Percentiles rank a stretch among this genome's conserved stretches.
phyloP scores from a whole-genome alignment of 2,888 invertebrate genomes.

The Tetranychus piercei region DNA sequence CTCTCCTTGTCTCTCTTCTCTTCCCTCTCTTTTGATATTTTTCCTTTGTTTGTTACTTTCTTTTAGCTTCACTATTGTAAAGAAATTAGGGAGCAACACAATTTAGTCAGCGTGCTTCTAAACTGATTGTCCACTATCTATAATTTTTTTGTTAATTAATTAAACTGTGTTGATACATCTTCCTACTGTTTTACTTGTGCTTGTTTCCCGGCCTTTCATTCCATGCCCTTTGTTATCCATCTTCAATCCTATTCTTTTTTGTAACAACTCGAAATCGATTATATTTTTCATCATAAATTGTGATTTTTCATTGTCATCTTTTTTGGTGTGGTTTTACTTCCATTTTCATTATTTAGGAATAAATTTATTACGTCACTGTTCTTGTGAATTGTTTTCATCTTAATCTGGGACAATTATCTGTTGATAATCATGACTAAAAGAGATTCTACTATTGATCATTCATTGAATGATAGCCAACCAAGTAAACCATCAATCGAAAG shows the following conservation, averaged over 20 bases:
- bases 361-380: background rate
- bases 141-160: background rate
- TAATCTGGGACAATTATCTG: background rate
- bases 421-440: background rate
- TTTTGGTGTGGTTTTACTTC: background rate
- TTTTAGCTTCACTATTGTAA: background rate
- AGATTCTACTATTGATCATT: background rate
- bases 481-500: slow-evolving; percentile 19
- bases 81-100: background rate
- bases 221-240: no score
- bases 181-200: background rate
- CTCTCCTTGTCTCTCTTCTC: background rate
- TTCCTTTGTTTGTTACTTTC: background rate
- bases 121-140: no score
- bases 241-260: no score
- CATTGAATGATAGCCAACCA: slow-evolving; percentile 7
- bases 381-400: background rate
- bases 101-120: background rate
- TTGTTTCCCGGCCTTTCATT: no score
- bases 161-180: background rate
- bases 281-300: no score
- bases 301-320: no score
- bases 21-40: background rate
- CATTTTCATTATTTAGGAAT: background rate
- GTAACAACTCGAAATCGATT: no score